Evolutionary conservation across 2,888 invertebrate species (phyloP).

Genomic region (Orgyia antiqua): DNA sequence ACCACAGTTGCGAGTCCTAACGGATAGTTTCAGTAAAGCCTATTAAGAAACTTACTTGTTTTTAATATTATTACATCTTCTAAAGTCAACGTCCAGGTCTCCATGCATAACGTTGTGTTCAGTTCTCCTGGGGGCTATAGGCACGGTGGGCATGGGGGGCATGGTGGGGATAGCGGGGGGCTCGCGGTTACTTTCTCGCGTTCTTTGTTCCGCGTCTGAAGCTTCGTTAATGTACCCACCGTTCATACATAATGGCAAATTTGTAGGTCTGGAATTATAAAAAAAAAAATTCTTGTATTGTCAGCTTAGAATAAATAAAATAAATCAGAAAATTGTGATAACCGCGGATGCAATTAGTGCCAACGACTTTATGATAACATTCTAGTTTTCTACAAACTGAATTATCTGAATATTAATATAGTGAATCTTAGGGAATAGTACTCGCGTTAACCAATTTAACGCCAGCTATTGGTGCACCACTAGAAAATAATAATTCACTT

Average conservation of each 20-base stretch:
- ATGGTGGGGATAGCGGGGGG: conserved; percentile 21
- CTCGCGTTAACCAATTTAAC: too few species aligned
- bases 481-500: too few species aligned
- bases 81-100: conserved; percentile 49
- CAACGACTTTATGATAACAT: background rate
- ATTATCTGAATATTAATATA: too few species aligned
- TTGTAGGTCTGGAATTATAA: conserved; percentile 72
- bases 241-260: conserved; percentile 83
- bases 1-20: too few species aligned
- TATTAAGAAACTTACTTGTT: conserved; percentile 59
- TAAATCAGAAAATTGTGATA: too few species aligned
- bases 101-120: conserved; percentile 32
- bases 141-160: conserved; percentile 16
- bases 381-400: background rate
- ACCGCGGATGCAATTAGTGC: background rate
- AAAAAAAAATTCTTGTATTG: too few species aligned
- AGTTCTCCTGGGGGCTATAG: conserved; percentile 31
- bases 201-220: conserved; percentile 77
- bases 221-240: conserved; percentile 90
- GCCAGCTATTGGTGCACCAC: too few species aligned
- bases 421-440: too few species aligned
- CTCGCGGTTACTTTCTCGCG: conserved; percentile 56
- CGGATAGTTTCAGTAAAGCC: too few species aligned
- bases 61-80: conserved; percentile 80
- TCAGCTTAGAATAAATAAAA: too few species aligned